A percentile compares a stretch with the other conserved stretches of the same genome.
Conservation (phyloP, 2,113 vertebrate genomes). For the Camelus bactrianus region DNA sequence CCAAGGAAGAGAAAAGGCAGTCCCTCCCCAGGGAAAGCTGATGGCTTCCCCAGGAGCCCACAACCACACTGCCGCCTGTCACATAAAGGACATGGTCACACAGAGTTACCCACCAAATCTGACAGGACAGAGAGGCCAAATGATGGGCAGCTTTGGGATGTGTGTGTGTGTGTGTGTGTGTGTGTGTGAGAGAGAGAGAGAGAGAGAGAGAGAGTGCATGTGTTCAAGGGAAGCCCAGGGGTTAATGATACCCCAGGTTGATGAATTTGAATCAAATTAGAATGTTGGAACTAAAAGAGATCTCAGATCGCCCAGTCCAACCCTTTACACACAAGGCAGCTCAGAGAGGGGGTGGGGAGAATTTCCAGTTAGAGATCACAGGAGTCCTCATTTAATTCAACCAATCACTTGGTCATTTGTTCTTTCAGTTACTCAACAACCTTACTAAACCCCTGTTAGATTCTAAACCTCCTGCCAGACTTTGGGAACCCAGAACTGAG, state of each 20-base stretch:
- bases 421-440: background rate
- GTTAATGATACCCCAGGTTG: background rate
- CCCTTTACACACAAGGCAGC: background rate
- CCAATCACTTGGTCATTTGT: background rate
- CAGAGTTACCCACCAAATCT: background rate
- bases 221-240: background rate
- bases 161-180: background rate
- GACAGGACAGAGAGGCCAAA: background rate
- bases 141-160: background rate
- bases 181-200: background rate
- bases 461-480: background rate
- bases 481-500: background rate
- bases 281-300: background rate
- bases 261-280: background rate
- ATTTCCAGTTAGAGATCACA: background rate
- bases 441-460: background rate
- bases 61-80: background rate
- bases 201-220: background rate
- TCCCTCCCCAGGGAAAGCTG: too few species aligned
- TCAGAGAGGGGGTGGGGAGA: background rate
- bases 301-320: background rate
- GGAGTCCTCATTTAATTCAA: background rate
- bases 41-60: background rate
- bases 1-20: background rate
- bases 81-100: background rate